Evolutionary conservation across 2,797 vertebrate genomes (phyloP), one percentile per base, ranked within the genome.

Genomic region (Scyliorhinus canicula): DNA sequence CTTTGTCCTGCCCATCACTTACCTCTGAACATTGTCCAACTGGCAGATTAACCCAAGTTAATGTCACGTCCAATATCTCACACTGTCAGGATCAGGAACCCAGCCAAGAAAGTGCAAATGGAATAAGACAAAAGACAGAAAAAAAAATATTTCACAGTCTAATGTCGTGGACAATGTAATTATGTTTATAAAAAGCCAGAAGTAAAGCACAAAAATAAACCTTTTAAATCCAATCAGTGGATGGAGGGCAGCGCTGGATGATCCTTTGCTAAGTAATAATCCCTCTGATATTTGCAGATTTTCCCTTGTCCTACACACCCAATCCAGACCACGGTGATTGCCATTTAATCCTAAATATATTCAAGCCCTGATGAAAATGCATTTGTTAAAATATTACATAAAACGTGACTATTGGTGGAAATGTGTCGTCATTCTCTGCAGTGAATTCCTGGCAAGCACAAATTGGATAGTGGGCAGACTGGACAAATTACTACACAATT

Each of bases 281-380:
- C 88, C 88, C 57, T 91, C 57, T 91, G 88, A 44, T 65, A 91
- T 91, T 65, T 91, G 57, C 88, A 91, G 88, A 63, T 40, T 91
- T 90, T 40, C 88, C 52, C 8, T 3, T 26, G 88, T 65, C 88
- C 21, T 26, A 12, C 60, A 91, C 24, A 47, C 21, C 24, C 79
- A 82, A 82, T 47, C 44, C 79, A 47, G 8, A 60, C 60, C 8
- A 24, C 40, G 12, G 57, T 63, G 57, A 65, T 44, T 65, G 21
- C n/a, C 52, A 12, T 91, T 65, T 63, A 63, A 91, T 65, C 88
- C 60, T 44, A 91, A 65, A 44, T 65, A 91, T n/a, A 91, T 50
- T 44, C 60, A 91, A 91, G 21, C n/a, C 88, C 60, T 26, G 26
- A 91, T 91, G 21, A 65, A 91, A 91, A 44, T 91, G 44, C 60